A percentile compares a stretch with the other conserved stretches of the same genome.
These are phyloP conservation scores for Cisticola juncidis DNA, from an alignment of 2,113 vertebrate species.

Conservation along the genomic window DNA sequence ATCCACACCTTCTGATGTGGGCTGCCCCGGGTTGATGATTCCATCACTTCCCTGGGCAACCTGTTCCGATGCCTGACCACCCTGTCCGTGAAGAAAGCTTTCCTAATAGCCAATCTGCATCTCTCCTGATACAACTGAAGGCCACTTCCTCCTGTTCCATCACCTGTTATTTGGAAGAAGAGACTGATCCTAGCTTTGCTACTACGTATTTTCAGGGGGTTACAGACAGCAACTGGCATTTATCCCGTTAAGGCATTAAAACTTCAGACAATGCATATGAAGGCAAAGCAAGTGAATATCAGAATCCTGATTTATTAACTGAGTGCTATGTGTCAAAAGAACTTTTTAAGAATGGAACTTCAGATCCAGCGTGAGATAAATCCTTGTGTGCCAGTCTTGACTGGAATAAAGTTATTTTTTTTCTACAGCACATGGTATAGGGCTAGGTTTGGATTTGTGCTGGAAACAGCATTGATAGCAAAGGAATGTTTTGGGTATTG, in stretches of 20 bases:
- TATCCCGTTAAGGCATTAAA: neutral
- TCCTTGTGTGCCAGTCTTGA: neutral
- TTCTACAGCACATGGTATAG: neutral
- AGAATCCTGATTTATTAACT: neutral
- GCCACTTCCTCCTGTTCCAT: no score
- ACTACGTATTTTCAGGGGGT: neutral
- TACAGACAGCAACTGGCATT: neutral
- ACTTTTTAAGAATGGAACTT: neutral
- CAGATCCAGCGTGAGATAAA: neutral
- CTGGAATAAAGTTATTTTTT: neutral
- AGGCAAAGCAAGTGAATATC: neutral
- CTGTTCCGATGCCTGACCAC: neutral
- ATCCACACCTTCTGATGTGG: neutral
- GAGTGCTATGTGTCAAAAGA: neutral
- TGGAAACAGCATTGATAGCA: rapidly evolving
- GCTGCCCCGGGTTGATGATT: rapidly evolving
- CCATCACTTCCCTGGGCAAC: neutral
- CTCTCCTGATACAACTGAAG: no score
- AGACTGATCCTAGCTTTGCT: neutral
- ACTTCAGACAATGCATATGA: neutral
- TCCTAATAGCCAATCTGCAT: neutral
- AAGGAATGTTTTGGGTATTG: neutral
- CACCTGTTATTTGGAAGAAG: neutral
- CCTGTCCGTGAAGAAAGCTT: neutral
- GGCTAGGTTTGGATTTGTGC: neutral